phyloP scores from a whole-genome alignment of 2,888 invertebrate genomes.

The Ichneumoninae sp. region DNA sequence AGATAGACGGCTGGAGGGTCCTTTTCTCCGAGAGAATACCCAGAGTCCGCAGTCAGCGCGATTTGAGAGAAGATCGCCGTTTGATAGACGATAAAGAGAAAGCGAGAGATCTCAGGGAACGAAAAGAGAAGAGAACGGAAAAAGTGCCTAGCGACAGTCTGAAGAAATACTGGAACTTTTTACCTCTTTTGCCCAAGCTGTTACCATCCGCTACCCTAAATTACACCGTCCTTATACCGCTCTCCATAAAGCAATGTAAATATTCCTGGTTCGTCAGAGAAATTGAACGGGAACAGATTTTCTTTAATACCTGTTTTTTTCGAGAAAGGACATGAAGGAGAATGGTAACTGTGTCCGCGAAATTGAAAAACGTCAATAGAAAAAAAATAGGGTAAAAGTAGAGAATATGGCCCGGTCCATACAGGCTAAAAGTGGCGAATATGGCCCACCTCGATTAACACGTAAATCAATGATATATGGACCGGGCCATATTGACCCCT shows the following conservation, averaged over 20 bases:
- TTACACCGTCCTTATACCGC: slow-evolving; percentile 38
- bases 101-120: slow-evolving; percentile 41
- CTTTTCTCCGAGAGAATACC: slow-evolving; percentile 42
- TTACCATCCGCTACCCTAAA: slow-evolving; percentile 49
- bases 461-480: too few relatives aligned
- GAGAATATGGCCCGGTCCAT: too few relatives aligned
- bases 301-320: background rate
- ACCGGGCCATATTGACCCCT: too few relatives aligned
- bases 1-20: slow-evolving; percentile 32
- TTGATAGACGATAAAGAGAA: slow-evolving; percentile 75
- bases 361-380: background rate
- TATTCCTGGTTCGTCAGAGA: background rate
- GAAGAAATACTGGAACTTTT: slow-evolving; percentile 47
- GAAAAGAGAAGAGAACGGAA: slow-evolving; percentile 36
- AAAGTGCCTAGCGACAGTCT: slow-evolving; percentile 39
- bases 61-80: slow-evolving; percentile 73
- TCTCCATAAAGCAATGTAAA: slow-evolving; percentile 20
- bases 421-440: too few relatives aligned
- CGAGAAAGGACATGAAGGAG: background rate
- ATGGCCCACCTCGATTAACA: too few relatives aligned
- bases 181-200: slow-evolving; percentile 54
- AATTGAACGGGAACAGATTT: background rate
- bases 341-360: background rate
- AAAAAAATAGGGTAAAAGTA: background rate
- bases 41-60: slow-evolving; percentile 68